A percentile compares a stretch with the other conserved stretches of the same genome.
Conservation (phyloP, 2,113 vertebrate species). For the Rhinolophus ferrumequinum region DNA sequence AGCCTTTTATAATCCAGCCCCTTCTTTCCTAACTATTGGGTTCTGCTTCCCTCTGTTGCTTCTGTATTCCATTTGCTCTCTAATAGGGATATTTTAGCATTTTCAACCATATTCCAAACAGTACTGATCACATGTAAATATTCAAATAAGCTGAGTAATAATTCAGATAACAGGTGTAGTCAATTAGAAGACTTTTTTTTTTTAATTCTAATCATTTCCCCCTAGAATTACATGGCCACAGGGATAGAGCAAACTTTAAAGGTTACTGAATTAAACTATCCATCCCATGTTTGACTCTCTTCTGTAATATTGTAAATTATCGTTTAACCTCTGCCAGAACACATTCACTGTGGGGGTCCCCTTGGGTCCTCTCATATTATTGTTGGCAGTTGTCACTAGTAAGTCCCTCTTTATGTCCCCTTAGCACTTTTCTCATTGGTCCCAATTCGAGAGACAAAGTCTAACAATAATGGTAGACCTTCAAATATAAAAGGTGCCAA, state of each 20-base stretch:
- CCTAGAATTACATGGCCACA: not conserved
- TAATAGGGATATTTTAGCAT: not conserved
- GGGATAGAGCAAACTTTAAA: not conserved
- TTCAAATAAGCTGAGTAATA: not conserved
- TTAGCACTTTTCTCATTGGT: not conserved
- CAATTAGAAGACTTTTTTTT: too few relatives aligned
- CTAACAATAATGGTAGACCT: not conserved
- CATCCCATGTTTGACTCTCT: not conserved
- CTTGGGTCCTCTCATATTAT: not conserved
- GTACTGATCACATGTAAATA: not conserved
- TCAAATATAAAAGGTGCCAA: not conserved
- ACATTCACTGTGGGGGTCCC: not conserved
- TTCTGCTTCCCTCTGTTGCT: not conserved
- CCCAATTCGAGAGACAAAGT: not conserved
- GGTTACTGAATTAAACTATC: not conserved
- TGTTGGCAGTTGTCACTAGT: not conserved
- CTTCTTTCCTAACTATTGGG: not conserved
- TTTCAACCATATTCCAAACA: not conserved
- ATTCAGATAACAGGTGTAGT: not conserved
- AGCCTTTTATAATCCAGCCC: not conserved
- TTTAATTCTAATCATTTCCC: not conserved
- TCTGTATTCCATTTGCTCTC: not conserved
- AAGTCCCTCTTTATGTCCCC: not conserved
- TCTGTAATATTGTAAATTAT: not conserved
- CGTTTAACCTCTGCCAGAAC: not conserved